A percentile compares a stretch with the other conserved stretches of the same genome.
These are phyloP conservation scores for Trachythela sp. DNA, from an alignment of 64 coral and sea anemone genomes.

Conservation along the genomic window DNA sequence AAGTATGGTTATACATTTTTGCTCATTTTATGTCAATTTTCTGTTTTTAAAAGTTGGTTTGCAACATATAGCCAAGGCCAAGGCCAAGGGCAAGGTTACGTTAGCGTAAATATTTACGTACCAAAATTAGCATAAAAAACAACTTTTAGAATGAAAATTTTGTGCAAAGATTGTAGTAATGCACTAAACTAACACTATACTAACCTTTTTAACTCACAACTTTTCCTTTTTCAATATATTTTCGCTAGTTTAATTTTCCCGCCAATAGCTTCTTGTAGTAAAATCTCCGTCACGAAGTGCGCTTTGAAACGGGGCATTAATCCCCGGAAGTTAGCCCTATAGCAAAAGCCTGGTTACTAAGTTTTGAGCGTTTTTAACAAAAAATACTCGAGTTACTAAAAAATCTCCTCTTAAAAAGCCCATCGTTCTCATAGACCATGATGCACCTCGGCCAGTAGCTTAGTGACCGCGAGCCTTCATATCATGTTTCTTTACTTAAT, in stretches of 20 bases:
- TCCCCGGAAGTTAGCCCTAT: neutral
- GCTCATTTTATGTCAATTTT: neutral
- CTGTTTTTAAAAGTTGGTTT: neutral
- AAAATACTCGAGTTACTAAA: neutral
- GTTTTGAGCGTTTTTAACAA: neutral
- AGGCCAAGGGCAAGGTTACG: neutral
- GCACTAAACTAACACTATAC: neutral
- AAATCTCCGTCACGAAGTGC: neutral
- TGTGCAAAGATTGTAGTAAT: neutral
- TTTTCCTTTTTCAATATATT: neutral
- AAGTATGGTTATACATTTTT: neutral
- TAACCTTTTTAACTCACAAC: neutral
- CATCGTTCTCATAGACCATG: too few relatives aligned
- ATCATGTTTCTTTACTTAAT: too few relatives aligned
- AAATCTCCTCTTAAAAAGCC: constrained; percentile 13
- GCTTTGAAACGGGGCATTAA: neutral
- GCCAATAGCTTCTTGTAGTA: neutral
- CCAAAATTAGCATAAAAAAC: neutral
- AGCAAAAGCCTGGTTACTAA: neutral
- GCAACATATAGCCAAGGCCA: too few relatives aligned
- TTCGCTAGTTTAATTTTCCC: neutral
- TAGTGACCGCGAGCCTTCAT: too few relatives aligned
- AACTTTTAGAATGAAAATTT: neutral
- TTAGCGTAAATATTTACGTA: neutral
- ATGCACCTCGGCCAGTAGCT: too few relatives aligned